These are phyloP conservation scores for Boloria selene DNA, from an alignment of 2,888 invertebrate genomes.

Conservation along the genomic window DNA sequence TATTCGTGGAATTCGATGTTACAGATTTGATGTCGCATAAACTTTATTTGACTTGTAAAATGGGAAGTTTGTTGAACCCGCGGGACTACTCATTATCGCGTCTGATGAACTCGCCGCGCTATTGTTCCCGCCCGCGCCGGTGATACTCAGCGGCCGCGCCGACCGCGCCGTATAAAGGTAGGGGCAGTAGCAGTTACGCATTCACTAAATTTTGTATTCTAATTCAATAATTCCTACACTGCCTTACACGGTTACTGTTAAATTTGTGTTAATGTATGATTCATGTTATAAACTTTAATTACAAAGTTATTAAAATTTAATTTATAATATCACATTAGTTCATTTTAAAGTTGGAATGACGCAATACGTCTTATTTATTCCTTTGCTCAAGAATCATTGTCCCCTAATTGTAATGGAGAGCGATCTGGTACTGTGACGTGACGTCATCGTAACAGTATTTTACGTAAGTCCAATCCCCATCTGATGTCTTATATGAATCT, in stretches of 20 bases:
- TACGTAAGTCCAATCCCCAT: slow-evolving; percentile 5
- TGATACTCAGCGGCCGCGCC: slow-evolving; percentile 50
- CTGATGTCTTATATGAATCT: slow-evolving; percentile 31
- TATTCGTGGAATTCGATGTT: slow-evolving; percentile 52
- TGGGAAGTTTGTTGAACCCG: slow-evolving; percentile 77
- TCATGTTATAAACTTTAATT: background rate
- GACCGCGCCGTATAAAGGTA: slow-evolving; percentile 47
- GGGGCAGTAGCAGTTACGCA: slow-evolving; percentile 34
- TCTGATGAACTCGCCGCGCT: slow-evolving; percentile 74
- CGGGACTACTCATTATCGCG: slow-evolving; percentile 77
- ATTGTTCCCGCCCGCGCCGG: slow-evolving; percentile 63
- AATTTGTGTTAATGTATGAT: background rate
- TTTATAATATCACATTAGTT: too few species aligned
- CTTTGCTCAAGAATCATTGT: background rate
- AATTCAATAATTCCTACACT: slow-evolving; percentile 18
- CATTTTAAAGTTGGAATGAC: background rate
- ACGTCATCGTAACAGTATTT: slow-evolving; percentile 32
- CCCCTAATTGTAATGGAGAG: background rate
- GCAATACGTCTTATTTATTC: background rate
- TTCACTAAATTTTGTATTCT: slow-evolving; percentile 29
- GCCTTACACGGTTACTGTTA: background rate
- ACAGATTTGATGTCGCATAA: slow-evolving; percentile 61
- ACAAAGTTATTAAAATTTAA: too few species aligned
- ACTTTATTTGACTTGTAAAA: slow-evolving; percentile 69
- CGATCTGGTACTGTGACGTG: slow-evolving; percentile 3